Percentiles rank a stretch among this genome's conserved stretches.
phyloP scores from a whole-genome alignment of 1,140 invertebrate species.

The Habropoda laboriosa region DNA sequence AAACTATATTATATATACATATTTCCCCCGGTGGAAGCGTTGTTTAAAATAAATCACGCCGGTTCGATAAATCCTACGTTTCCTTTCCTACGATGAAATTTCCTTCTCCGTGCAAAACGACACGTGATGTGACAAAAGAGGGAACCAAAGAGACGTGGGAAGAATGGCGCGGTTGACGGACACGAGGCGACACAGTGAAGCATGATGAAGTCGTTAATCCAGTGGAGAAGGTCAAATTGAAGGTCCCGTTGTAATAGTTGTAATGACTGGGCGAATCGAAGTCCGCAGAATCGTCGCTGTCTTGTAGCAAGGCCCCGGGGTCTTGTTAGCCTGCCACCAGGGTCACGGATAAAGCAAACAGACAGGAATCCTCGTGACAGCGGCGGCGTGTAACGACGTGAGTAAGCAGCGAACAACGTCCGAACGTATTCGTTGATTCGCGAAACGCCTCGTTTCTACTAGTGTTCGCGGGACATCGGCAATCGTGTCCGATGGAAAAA shows the following conservation, averaged over 20 bases:
- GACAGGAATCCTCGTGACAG: slow-evolving; percentile 46
- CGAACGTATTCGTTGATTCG: not conserved
- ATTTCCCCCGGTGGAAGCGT: not conserved
- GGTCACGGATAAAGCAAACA: slow-evolving; percentile 51
- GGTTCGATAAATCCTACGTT: not conserved
- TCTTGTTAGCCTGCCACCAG: slow-evolving; percentile 39
- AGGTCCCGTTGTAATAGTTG: slow-evolving; percentile 67
- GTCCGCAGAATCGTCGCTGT: slow-evolving; percentile 58
- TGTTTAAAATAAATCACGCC: slow-evolving; percentile 13
- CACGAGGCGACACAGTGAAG: slow-evolving; percentile 14
- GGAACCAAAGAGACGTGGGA: not conserved
- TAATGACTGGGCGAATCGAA: slow-evolving; percentile 66
- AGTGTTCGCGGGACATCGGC: no score
- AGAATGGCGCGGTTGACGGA: slow-evolving; percentile 26
- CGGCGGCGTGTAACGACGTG: slow-evolving; percentile 39
- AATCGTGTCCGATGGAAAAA: no score
- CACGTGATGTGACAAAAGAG: not conserved
- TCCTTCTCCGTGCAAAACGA: not conserved
- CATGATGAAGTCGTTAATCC: slow-evolving; percentile 65
- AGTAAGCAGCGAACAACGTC: slow-evolving; percentile 19
- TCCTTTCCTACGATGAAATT: not conserved
- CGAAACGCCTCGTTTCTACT: no score
- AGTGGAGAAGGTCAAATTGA: slow-evolving; percentile 62
- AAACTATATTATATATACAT: not conserved
- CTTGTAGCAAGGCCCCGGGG: slow-evolving; percentile 5